These are phyloP conservation scores for Pteropus alecto DNA, from an alignment of 2,113 vertebrate species.

Conservation along the genomic window DNA sequence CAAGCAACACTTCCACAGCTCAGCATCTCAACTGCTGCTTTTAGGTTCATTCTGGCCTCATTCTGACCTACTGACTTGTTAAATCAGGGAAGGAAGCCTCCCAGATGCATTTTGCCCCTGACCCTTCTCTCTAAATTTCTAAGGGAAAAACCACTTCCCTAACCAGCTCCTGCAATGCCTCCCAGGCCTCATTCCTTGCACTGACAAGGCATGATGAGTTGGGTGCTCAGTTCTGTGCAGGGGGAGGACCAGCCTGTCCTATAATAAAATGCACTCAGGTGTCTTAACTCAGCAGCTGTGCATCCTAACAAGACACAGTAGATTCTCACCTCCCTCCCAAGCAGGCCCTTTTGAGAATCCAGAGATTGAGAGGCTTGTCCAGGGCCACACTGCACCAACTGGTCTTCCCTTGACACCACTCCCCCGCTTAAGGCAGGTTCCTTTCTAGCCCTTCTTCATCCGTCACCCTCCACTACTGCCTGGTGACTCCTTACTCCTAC, in stretches of 20 bases:
- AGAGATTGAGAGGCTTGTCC: background rate
- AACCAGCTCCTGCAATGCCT: background rate
- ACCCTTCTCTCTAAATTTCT: background rate
- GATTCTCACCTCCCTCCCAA: background rate
- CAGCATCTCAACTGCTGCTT: background rate
- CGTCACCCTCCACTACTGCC: too few relatives aligned
- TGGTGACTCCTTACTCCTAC: background rate
- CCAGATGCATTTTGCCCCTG: too few relatives aligned
- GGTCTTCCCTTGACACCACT: rapidly evolving
- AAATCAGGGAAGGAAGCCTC: background rate
- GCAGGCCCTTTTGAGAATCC: background rate
- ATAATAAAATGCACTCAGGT: background rate
- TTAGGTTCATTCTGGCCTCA: background rate
- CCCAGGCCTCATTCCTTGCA: background rate
- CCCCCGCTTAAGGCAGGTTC: background rate
- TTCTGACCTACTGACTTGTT: background rate
- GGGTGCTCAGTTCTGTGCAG: background rate
- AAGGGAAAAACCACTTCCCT: background rate
- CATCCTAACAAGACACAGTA: background rate
- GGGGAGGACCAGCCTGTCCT: background rate
- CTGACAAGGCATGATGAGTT: rapidly evolving
- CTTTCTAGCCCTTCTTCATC: background rate
- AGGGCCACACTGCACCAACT: background rate
- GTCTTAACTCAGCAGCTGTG: background rate
- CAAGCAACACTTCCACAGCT: background rate